These are phyloP conservation scores for Meriones psammophilus DNA, from an alignment of 2,797 vertebrate species.

Conservation along the genomic window DNA sequence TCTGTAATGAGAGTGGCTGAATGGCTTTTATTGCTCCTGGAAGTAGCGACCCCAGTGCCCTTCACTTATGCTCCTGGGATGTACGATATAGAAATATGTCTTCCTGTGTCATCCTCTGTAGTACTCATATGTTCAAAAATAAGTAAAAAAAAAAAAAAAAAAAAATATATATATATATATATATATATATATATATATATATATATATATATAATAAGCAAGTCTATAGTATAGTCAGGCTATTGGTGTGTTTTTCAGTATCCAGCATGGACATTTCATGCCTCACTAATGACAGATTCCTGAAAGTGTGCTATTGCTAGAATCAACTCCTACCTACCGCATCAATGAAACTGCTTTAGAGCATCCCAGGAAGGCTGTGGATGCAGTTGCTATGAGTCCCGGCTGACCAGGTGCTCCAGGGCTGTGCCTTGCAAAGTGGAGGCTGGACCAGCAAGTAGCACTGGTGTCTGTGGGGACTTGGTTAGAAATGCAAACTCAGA, in stretches of 20 bases:
- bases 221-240: neutral
- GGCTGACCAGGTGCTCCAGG: neutral
- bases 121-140: neutral
- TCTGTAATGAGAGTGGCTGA: neutral
- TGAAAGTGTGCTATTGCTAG: neutral
- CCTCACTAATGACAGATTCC: neutral
- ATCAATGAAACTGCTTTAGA: neutral
- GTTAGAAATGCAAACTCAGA: constrained; percentile 17
- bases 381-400: neutral
- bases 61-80: neutral
- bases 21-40: neutral
- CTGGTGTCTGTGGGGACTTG: neutral
- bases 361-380: neutral
- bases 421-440: neutral
- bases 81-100: neutral
- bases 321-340: neutral
- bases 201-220: too few species aligned
- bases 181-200: too few species aligned
- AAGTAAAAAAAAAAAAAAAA: neutral
- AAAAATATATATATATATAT: too few species aligned
- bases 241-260: neutral
- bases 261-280: neutral
- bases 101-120: neutral
- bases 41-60: neutral
- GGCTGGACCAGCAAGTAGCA: neutral